These are phyloP conservation scores for rat (Rattus norvegicus) DNA, from an alignment of 2,113 vertebrate genomes.

Conservation along the genomic window DNA sequence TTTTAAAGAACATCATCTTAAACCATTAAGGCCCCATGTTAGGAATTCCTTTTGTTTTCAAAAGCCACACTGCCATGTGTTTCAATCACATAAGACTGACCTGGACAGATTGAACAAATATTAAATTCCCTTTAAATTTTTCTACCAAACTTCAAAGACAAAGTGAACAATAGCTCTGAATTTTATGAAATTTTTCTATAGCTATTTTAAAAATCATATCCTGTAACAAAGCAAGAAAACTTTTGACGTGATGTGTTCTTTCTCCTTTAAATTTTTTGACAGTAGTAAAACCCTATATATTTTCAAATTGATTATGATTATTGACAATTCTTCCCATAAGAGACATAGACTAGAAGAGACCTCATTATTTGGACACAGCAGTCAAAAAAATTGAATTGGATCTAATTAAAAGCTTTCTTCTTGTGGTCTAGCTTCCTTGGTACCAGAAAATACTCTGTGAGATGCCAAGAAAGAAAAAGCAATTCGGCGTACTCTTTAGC, in stretches of 20 bases:
- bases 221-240: neutral
- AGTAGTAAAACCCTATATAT: neutral
- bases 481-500: neutral
- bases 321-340: neutral
- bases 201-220: conserved; percentile 37
- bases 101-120: conserved; percentile 2
- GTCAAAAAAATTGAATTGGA: neutral
- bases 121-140: neutral
- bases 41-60: conserved; percentile 15
- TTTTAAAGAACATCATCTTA: neutral
- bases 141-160: neutral
- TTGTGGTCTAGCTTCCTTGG: neutral
- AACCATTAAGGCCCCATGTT: neutral
- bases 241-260: neutral
- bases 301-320: neutral
- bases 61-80: neutral
- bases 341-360: neutral
- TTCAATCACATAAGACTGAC: neutral
- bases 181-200: neutral
- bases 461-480: neutral
- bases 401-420: neutral
- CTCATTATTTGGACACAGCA: neutral
- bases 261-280: neutral
- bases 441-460: neutral
- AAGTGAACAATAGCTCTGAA: neutral